Base-by-base conservation (phyloP, 1,140 invertebrate species). In the Dendroctonus ponderosae region DNA sequence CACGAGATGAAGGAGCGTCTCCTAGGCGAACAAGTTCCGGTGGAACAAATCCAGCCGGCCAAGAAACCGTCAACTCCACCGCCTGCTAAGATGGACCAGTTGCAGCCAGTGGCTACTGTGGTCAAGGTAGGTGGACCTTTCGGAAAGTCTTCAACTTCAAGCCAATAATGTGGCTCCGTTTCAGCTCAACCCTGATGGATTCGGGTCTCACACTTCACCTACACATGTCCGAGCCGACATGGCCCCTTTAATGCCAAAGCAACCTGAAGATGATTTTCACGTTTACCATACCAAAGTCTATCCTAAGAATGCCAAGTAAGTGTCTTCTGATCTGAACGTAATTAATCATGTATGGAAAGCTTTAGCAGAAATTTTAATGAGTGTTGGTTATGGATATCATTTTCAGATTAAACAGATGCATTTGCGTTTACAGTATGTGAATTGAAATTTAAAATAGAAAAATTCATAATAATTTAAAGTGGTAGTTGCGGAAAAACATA, bases 241-340 rank as follows among this genome's bases (percentile, higher is more conserved):
- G 72, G 76, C 76, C 41, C 87, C 85, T 67, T 76, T 88, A 74
- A 85, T 87, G 77, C 82, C 85, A 49, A 85, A 85, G 68, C 83
- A 86, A 75, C 74, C 79, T 49, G 80, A 82, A 66, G 80, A 82
- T 69, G 81, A 83, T 63, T 80, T 80, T 67, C 80, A 80, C 76
- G 81, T 78, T 76, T 81, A 80, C 69, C 81, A 81, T 72, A 82
- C 66, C 75, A 72, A 76, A 73, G 79, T 75, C 62, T 74, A 83
- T 79, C 89, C 91, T 75, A 93, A 94, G 82, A 94, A 94, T 85
- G 91, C 91, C 78, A 93, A 93, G 91, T 93, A 82, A 92, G 91
- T 89, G 74, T 42, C 7, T 46, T 43, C 12, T 5, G 53, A 46
- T 38, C 26, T 26, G 3, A 26, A 26, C 5, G 11, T 5, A 12